Evolutionary conservation across 2,888 invertebrate genomes (phyloP).

Genomic region (Ferrisia virgata): DNA sequence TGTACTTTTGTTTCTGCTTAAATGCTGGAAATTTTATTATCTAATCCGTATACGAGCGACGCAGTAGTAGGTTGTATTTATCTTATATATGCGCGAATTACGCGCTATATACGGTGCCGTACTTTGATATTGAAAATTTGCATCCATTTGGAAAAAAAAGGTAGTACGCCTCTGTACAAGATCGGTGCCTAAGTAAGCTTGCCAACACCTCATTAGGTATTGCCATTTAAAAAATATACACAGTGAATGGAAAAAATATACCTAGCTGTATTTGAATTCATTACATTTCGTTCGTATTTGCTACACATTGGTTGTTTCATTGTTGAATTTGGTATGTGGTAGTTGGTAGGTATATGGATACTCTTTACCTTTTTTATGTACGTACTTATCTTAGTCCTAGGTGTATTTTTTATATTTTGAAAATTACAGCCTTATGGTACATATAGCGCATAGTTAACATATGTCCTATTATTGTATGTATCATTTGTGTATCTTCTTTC

Average conservation of each 20-base stretch:
- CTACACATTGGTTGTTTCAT: neutral
- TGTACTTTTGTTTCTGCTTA: conserved; percentile 9
- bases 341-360: too few relatives aligned
- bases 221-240: neutral
- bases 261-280: neutral
- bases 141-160: neutral
- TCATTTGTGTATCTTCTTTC: neutral
- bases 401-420: neutral
- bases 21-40: neutral
- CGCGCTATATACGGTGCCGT: neutral
- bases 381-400: neutral
- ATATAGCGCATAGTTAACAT: neutral
- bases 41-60: neutral
- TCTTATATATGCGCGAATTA: neutral
- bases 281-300: neutral
- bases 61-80: neutral
- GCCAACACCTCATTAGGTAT: neutral
- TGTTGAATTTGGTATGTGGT: neutral
- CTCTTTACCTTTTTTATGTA: too few relatives aligned
- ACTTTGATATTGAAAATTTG: neutral
- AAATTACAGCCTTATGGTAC: neutral
- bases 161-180: too few relatives aligned
- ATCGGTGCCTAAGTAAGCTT: neutral
- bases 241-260: neutral
- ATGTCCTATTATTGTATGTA: neutral